These are phyloP conservation scores for Cyprinodon brontotheroides DNA, from an alignment of 2,113 vertebrate genomes.

Conservation along the genomic window DNA sequence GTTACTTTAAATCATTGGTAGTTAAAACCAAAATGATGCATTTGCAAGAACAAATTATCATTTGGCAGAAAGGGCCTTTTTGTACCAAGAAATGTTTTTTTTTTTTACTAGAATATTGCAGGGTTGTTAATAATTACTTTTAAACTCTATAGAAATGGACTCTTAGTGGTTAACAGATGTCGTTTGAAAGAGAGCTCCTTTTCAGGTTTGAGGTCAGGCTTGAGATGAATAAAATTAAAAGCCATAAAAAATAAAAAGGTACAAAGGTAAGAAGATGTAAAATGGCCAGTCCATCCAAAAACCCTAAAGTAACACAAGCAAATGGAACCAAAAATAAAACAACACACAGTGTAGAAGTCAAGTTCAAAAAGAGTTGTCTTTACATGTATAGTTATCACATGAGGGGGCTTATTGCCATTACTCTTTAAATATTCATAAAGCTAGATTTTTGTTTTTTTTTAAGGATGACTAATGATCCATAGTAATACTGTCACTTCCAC, in stretches of 20 bases:
- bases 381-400: conserved; percentile 2
- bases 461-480: conserved; percentile 16
- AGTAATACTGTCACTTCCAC: neutral
- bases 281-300: neutral
- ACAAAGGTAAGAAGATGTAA: too few relatives aligned
- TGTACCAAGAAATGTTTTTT: neutral
- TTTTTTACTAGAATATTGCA: too few relatives aligned
- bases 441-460: conserved; percentile 9
- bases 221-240: neutral
- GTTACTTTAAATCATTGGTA: neutral
- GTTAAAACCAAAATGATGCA: neutral
- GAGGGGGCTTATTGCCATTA: neutral
- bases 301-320: neutral
- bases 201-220: too few relatives aligned
- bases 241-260: neutral
- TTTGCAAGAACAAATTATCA: neutral
- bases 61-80: neutral
- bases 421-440: conserved; percentile 23
- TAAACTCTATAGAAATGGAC: too few relatives aligned
- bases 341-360: neutral
- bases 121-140: too few relatives aligned
- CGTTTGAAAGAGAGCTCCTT: too few relatives aligned
- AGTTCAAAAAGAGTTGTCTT: neutral
- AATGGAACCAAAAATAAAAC: neutral
- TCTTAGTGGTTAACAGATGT: too few relatives aligned